Percentiles rank a stretch among this genome's conserved stretches.
phyloP scores from a whole-genome alignment of 2,113 vertebrate genomes.

The Herpailurus yagouaroundi region DNA sequence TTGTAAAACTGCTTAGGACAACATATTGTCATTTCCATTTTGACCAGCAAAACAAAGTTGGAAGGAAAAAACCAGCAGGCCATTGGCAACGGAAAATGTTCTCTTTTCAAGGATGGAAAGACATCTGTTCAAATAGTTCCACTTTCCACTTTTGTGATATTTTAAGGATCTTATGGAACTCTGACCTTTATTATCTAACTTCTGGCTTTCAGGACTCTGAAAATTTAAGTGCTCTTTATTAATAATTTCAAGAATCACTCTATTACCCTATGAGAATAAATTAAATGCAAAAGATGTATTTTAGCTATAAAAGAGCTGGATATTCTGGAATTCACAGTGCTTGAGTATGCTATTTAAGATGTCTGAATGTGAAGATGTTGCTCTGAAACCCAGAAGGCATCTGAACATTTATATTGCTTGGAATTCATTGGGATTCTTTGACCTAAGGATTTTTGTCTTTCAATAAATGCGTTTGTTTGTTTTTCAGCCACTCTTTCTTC shows the following conservation, averaged over 20 bases:
- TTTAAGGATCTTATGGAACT: neutral
- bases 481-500: neutral
- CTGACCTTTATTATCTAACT: neutral
- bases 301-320: neutral
- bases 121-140: neutral
- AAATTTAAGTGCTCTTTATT: neutral
- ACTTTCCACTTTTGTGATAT: neutral
- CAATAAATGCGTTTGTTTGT: neutral
- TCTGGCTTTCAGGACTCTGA: neutral
- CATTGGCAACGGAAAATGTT: neutral
- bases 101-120: neutral
- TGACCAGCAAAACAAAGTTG: neutral
- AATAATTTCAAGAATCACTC: neutral
- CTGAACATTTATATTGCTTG: neutral
- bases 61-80: neutral
- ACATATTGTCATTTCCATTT: slow-evolving; percentile 11
- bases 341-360: neutral
- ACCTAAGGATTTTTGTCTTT: neutral
- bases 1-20: slow-evolving; percentile 35
- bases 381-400: neutral
- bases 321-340: neutral
- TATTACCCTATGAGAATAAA: neutral
- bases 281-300: neutral
- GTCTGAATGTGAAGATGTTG: neutral
- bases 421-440: neutral